Percentiles rank a stretch among this genome's conserved stretches.
Evolutionary conservation across 2,113 vertebrate species (phyloP).

Genomic region (Vanacampus margaritifer): DNA sequence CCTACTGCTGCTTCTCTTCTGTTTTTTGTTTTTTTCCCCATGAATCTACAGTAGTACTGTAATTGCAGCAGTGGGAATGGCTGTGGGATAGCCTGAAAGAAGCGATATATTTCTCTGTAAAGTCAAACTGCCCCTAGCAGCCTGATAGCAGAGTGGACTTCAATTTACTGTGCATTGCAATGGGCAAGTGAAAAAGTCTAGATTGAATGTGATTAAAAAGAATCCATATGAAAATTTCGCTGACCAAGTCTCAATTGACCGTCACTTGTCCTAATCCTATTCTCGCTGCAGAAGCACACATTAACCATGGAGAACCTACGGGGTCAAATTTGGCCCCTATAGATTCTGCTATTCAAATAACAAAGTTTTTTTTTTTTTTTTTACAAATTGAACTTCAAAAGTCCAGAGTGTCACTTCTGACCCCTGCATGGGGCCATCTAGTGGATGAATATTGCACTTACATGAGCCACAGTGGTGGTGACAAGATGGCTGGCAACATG

Average conservation of each 20-base stretch:
- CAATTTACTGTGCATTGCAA: background rate
- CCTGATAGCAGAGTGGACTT: background rate
- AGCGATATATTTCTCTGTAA: constrained; percentile 7
- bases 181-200: constrained; percentile 8
- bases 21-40: background rate
- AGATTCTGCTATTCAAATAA: no score
- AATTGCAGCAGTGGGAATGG: constrained; percentile 16
- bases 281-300: constrained; percentile 1
- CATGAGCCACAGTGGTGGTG: no score
- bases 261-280: constrained; percentile 20
- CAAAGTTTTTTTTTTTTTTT: no score
- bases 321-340: no score
- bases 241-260: constrained; percentile 12
- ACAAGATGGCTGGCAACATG: no score
- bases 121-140: background rate
- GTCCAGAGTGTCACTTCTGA: no score
- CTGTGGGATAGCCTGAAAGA: constrained; percentile 13
- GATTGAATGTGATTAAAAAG: constrained; percentile 4
- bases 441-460: no score
- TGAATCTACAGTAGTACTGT: constrained; percentile 18
- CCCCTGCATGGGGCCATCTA: no score
- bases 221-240: constrained; percentile 7
- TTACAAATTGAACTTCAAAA: no score
- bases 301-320: no score
- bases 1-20: constrained; percentile 8